Conservation (phyloP, 2,888 invertebrate species). For the Drosophila histrio region DNA sequence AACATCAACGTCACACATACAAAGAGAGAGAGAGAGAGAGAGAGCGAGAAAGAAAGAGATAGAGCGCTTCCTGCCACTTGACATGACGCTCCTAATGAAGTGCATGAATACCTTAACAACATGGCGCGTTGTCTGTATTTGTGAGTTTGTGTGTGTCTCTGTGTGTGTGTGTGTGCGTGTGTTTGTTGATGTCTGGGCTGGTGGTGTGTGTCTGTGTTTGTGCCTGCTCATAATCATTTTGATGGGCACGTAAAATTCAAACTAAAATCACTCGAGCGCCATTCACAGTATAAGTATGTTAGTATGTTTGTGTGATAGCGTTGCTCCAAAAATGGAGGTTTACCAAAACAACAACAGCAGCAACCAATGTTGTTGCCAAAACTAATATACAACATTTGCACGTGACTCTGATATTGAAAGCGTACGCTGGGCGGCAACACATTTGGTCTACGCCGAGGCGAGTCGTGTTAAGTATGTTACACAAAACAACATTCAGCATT, state of each 20-base stretch:
- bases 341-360: slow-evolving; percentile 26
- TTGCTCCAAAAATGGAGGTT: slow-evolving; percentile 24
- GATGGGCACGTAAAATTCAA: slow-evolving; percentile 75
- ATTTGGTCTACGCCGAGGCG: slow-evolving; percentile 7
- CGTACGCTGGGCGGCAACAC: slow-evolving; percentile 21
- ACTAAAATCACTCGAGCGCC: slow-evolving; percentile 71
- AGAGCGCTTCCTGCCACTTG: slow-evolving; percentile 41
- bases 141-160: not conserved
- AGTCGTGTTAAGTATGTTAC: slow-evolving; percentile 45
- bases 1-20: slow-evolving; percentile 43
- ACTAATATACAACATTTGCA: slow-evolving; percentile 73
- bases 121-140: slow-evolving; percentile 20
- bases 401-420: slow-evolving; percentile 75
- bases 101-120: slow-evolving; percentile 70
- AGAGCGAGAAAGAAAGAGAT: not conserved
- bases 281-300: slow-evolving; percentile 11
- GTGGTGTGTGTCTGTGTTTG: slow-evolving; percentile 5
- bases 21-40: not conserved
- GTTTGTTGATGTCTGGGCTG: slow-evolving; percentile 1
- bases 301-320: not conserved
- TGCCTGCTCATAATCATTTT: slow-evolving; percentile 68
- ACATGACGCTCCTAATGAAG: slow-evolving; percentile 68
- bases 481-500: slow-evolving; percentile 52
- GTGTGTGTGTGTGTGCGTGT: slow-evolving; percentile 1
- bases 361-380: slow-evolving; percentile 37